phyloP scores from a whole-genome alignment of 2,888 invertebrate species.

The Drosophila histrio region DNA sequence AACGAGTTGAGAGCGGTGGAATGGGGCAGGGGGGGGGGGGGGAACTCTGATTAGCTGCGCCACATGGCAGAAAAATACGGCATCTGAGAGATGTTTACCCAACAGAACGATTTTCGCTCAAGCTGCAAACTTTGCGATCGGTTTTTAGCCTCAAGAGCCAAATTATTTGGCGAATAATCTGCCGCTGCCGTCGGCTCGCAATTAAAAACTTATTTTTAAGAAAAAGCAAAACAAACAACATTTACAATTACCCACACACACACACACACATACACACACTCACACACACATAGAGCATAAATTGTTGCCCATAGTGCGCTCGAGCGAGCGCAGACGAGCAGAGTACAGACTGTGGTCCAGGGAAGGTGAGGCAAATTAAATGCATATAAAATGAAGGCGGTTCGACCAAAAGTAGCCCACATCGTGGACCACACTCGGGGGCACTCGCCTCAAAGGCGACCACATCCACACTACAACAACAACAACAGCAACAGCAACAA shows the following conservation, averaged over 20 bases:
- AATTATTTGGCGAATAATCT: conserved; percentile 84
- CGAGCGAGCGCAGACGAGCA: conserved; percentile 15
- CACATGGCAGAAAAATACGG: too few relatives aligned
- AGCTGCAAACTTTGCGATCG: conserved; percentile 55
- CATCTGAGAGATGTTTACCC: conserved; percentile 43
- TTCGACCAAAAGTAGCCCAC: conserved; percentile 56
- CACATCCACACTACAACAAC: conserved; percentile 32
- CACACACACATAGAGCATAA: conserved; percentile 32
- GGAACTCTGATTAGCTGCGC: conserved; percentile 51
- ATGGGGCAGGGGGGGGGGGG: background rate
- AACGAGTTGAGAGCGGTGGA: conserved; percentile 15
- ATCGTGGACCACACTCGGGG: conserved; percentile 53
- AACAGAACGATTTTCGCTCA: conserved; percentile 60
- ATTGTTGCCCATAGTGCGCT: conserved; percentile 31
- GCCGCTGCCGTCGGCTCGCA: conserved; percentile 60
- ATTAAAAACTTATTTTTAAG: conserved; percentile 79
- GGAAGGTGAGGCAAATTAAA: conserved; percentile 60
- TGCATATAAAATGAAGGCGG: conserved; percentile 70
- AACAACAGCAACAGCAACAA: conserved; percentile 11
- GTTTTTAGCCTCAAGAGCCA: conserved; percentile 65
- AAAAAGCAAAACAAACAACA: conserved; percentile 50
- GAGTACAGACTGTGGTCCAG: conserved; percentile 6
- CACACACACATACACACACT: conserved; percentile 13
- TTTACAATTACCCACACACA: conserved; percentile 10
- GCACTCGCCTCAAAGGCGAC: conserved; percentile 55